Percentiles rank a stretch among this genome's conserved stretches.
These are phyloP conservation scores for Gavia stellata DNA, from an alignment of 2,113 vertebrate species.

Conservation along the genomic window DNA sequence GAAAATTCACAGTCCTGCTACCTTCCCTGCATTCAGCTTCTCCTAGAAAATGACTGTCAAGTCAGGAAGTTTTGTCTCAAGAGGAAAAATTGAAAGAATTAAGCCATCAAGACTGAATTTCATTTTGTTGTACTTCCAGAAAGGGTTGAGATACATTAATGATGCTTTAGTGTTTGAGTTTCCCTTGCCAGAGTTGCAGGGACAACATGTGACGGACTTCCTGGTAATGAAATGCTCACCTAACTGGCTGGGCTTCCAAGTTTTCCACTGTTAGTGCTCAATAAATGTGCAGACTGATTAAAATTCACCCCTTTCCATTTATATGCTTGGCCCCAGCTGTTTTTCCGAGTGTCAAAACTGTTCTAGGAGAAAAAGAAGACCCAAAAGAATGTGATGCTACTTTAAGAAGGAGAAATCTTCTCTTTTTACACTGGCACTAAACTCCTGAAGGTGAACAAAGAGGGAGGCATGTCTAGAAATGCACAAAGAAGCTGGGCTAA, in stretches of 20 bases:
- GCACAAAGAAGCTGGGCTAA: constrained; percentile 32
- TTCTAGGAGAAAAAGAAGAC: neutral
- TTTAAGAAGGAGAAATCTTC: neutral
- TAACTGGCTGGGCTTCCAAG: neutral
- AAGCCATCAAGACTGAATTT: constrained; percentile 11
- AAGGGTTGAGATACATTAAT: neutral
- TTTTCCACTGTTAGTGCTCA: neutral
- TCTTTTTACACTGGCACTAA: neutral
- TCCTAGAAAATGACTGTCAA: neutral
- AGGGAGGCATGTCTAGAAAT: constrained; percentile 22
- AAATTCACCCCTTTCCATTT: neutral
- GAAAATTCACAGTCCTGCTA: neutral
- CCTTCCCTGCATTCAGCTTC: neutral
- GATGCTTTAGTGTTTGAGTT: neutral
- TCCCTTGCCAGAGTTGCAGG: neutral
- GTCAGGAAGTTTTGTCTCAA: neutral
- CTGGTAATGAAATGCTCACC: neutral
- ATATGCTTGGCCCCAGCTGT: neutral
- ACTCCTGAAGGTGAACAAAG: constrained; percentile 33
- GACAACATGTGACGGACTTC: neutral
- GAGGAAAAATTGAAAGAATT: neutral
- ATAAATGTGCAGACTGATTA: neutral
- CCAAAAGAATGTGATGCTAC: neutral
- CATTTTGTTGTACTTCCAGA: neutral
- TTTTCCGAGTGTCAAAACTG: neutral